phyloP scores from a whole-genome alignment of 2,113 vertebrate species.

The Noctilio leporinus region DNA sequence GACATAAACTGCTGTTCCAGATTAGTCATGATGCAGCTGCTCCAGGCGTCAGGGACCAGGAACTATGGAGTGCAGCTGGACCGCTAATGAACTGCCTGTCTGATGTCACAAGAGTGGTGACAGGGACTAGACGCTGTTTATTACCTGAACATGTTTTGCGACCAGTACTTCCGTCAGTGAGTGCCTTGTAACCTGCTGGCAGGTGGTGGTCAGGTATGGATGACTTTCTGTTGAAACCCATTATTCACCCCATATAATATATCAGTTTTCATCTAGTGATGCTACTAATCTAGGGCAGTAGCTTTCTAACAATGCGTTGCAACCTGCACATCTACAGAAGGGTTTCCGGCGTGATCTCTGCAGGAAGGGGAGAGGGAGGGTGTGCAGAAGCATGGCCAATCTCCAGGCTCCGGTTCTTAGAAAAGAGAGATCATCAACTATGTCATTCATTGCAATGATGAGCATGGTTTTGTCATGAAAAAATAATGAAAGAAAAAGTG shows the following conservation, averaged over 20 bases:
- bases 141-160: not conserved
- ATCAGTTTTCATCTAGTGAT: not conserved
- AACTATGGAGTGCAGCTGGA: not conserved
- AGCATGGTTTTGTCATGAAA: not conserved
- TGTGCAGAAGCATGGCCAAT: no score
- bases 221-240: not conserved
- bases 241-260: not conserved
- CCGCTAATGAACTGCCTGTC: not conserved
- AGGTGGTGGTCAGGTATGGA: not conserved
- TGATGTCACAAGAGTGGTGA: no score
- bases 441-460: not conserved
- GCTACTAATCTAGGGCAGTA: not conserved
- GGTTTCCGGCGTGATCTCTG: not conserved
- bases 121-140: not conserved
- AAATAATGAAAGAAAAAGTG: not conserved
- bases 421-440: not conserved
- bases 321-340: no score
- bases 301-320: not conserved
- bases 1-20: not conserved
- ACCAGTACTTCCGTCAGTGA: accelerated
- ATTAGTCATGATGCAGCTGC: not conserved
- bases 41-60: not conserved
- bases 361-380: not conserved
- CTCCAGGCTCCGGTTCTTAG: not conserved
- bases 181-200: not conserved